Evolutionary conservation across 2,888 invertebrate genomes (phyloP).

Genomic region (Leptinotarsa tumamoca): DNA sequence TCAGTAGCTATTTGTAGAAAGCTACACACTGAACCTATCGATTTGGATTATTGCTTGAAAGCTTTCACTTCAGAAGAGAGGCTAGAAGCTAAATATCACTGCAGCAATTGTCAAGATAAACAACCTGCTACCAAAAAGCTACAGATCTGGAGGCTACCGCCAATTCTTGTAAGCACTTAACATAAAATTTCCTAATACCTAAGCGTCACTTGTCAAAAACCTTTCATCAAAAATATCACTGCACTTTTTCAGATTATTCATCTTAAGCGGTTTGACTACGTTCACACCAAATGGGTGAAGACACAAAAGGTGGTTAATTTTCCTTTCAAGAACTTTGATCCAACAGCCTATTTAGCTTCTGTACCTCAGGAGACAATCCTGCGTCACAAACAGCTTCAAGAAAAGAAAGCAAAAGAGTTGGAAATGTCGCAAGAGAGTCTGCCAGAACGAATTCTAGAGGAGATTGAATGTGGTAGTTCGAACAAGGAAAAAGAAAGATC

Average conservation of each 20-base stretch:
- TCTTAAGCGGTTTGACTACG: constrained; percentile 91
- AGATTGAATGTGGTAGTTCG: constrained; percentile 40
- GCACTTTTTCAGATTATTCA: constrained; percentile 80
- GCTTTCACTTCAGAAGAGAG: constrained; percentile 91
- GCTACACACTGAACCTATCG: constrained; percentile 84
- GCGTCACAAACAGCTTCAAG: constrained; percentile 72
- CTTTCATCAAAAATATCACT: background rate
- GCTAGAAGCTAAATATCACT: constrained; percentile 87
- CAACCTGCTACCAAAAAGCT: constrained; percentile 91
- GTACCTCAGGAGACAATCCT: constrained; percentile 83
- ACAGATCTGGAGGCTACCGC: constrained; percentile 92
- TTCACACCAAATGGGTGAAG: constrained; percentile 93
- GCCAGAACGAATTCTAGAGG: constrained; percentile 53
- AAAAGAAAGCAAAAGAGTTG: constrained; percentile 62
- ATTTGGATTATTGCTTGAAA: constrained; percentile 85
- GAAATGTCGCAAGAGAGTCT: constrained; percentile 50
- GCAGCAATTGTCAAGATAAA: constrained; percentile 84
- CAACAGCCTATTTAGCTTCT: constrained; percentile 86
- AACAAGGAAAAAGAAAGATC: constrained; percentile 25
- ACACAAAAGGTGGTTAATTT: constrained; percentile 94
- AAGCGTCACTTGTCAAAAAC: no score
- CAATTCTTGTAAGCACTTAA: constrained; percentile 76
- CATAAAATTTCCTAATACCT: no score
- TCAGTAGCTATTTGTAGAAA: constrained; percentile 79
- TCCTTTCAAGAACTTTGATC: constrained; percentile 87